Conservation (phyloP, 2,797 vertebrate genomes). For the Meriones psammophilus region DNA sequence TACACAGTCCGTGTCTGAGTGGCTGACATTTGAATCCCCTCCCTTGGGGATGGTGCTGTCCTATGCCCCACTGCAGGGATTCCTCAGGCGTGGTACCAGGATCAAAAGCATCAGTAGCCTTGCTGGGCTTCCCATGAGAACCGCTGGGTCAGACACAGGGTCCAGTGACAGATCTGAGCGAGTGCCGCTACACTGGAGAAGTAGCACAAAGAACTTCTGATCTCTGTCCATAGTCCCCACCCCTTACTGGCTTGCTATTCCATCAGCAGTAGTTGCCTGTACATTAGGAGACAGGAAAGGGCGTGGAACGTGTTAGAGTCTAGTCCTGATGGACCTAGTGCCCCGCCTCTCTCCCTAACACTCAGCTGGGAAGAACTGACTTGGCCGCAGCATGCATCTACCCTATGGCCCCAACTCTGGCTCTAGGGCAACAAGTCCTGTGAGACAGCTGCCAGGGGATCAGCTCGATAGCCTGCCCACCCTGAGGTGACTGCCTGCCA, state of each 20-base stretch:
- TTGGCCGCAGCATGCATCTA: background rate
- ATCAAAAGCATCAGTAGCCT: background rate
- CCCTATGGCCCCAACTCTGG: background rate
- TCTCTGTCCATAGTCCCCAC: background rate
- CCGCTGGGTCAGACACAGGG: background rate
- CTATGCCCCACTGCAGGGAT: background rate
- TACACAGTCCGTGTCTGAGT: background rate
- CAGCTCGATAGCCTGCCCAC: background rate
- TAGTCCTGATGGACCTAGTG: background rate
- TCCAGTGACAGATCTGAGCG: background rate
- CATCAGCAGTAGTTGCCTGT: background rate
- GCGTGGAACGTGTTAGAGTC: background rate
- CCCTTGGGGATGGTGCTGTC: background rate
- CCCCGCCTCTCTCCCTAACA: background rate
- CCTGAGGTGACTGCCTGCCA: background rate
- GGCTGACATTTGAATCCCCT: background rate
- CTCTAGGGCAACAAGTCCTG: background rate
- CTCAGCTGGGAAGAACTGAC: slow-evolving; percentile 26
- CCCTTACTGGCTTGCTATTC: background rate
- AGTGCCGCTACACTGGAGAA: background rate
- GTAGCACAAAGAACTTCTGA: background rate
- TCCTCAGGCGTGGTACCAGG: background rate
- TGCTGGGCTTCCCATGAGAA: background rate
- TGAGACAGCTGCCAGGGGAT: background rate
- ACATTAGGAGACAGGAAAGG: background rate